Evolutionary conservation across 2,888 invertebrate species (phyloP).

Genomic region (Carabus problematicus): DNA sequence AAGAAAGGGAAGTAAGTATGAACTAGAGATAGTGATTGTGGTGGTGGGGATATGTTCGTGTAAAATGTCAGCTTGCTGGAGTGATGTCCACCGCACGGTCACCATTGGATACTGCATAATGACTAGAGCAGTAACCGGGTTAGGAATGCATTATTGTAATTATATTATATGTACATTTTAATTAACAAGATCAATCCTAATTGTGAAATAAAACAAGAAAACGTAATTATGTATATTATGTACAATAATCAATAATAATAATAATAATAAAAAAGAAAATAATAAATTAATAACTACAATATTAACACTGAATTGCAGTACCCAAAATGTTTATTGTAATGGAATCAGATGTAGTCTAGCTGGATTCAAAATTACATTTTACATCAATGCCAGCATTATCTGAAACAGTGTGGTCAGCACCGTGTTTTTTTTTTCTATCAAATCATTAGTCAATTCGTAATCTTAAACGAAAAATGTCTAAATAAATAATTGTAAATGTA

Average conservation of each 20-base stretch:
- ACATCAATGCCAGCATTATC: neutral
- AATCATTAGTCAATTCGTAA: no score
- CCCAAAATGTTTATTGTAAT: neutral
- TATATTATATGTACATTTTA: slow-evolving; percentile 30
- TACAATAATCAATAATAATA: slow-evolving; percentile 32
- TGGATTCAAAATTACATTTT: slow-evolving; percentile 2
- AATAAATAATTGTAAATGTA: no score
- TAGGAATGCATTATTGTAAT: slow-evolving; percentile 35
- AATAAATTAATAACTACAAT: slow-evolving; percentile 21
- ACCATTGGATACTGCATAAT: slow-evolving; percentile 29
- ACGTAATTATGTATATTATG: slow-evolving; percentile 32
- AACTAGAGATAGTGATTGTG: neutral
- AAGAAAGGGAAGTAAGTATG: no score
- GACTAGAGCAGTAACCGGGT: slow-evolving; percentile 35
- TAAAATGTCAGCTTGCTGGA: no score
- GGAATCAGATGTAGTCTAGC: neutral
- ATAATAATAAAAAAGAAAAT: slow-evolving; percentile 30
- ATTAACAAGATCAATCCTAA: slow-evolving; percentile 26
- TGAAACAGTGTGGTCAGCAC: neutral
- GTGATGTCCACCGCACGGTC: neutral
- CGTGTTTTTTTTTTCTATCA: no score
- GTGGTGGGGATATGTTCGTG: neutral
- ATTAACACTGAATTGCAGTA: slow-evolving; percentile 22
- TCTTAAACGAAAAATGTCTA: no score
- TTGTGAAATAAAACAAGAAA: slow-evolving; percentile 37